phyloP scores from a whole-genome alignment of 2,113 vertebrate genomes.

The Cyphomyrus discorhynchus region DNA sequence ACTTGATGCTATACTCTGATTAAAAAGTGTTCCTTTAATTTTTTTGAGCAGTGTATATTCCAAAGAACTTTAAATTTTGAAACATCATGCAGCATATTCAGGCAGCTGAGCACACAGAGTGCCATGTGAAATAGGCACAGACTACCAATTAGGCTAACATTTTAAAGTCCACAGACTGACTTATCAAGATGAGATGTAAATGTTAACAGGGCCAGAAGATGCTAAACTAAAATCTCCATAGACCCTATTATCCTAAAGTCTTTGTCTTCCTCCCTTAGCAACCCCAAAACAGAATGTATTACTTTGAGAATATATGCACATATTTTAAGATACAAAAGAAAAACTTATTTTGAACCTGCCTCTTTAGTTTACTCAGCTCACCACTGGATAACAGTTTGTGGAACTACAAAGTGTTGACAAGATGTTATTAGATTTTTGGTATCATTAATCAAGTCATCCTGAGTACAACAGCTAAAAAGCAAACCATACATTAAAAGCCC shows the following conservation, averaged over 20 bases:
- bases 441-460: background rate
- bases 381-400: background rate
- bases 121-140: background rate
- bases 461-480: background rate
- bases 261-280: background rate
- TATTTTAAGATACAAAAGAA: background rate
- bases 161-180: background rate
- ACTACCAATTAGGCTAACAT: background rate
- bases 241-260: background rate
- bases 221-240: background rate
- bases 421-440: background rate
- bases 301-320: background rate
- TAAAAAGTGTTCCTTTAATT: too few relatives aligned
- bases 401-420: background rate
- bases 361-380: background rate
- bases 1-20: too few relatives aligned
- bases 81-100: background rate
- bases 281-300: background rate
- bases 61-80: background rate
- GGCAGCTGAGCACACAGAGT: background rate
- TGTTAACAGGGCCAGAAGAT: background rate
- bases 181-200: background rate
- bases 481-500: background rate
- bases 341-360: background rate
- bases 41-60: too few relatives aligned